Base-by-base conservation (phyloP, 37 sponge, comb jelly and placozoan species). In the Beroe forskalii region DNA sequence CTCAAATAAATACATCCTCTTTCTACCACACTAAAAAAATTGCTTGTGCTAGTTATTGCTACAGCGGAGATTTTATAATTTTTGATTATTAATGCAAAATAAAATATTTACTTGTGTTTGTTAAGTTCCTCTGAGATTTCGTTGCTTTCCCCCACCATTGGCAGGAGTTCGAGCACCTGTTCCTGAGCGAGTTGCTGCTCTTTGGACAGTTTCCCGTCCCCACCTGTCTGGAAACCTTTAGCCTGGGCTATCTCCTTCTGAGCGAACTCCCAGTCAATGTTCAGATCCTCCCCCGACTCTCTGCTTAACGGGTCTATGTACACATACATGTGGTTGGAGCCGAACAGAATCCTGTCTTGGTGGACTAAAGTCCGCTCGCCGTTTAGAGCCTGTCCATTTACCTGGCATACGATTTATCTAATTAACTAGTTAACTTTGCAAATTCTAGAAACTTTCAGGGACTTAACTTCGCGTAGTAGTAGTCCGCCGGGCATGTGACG, bases 201-300 rank as follows among this genome's bases (percentile, higher is more conserved):
- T 36, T 83, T 91, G 19, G 66, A 41, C 2, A 91, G 41, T 23
- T 44, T 4, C 24, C 60, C 66, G 22, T 42, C 64, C 1, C 30
- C 90, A n/a, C 76, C 76, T 22, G 62, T 36, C 30, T 33, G 39
- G 22, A 91, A 91, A 4, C 92, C 92, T n/a, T 62, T 48, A 14
- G 63, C 66, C 23, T 89, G 86, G 20, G 92, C 92, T 31, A 91
- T 90, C 41, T 91, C 92, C 41, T 91, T 90, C 89, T 91, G 92
- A 35, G 92, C 92, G 62, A 90, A 91, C 48, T 91, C 90, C 89
- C 89, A 91, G 38, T 89, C 89, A n/a, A 89, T 43, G 17, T 61
- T 12, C 25, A 6, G 61, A 19, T 61, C 89, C n/a, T 91, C 92
- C 14, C 31, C 67, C 22, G 27, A 22, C 14, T 32, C 62, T 32